A percentile compares a stretch with the other conserved stretches of the same genome.
Evolutionary conservation across 1,140 invertebrate species (phyloP).

Genomic region (Maconellicoccus hirsutus): DNA sequence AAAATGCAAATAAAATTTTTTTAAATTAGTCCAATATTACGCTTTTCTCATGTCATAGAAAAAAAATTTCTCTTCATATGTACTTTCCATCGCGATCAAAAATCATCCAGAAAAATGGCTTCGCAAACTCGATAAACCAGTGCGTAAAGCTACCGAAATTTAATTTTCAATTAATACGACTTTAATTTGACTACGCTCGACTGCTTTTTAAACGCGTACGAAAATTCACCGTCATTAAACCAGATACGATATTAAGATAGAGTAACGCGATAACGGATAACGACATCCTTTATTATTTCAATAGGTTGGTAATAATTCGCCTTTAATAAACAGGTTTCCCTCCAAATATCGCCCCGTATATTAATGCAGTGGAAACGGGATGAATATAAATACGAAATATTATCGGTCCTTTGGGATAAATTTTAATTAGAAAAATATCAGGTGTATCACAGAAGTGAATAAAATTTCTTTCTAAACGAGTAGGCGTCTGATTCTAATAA

Average conservation of each 20-base stretch:
- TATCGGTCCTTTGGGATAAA: background rate
- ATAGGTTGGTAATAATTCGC: background rate
- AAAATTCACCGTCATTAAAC: background rate
- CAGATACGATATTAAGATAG: background rate
- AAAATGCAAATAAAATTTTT: no score
- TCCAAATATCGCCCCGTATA: background rate
- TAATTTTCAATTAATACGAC: no score
- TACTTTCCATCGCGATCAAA: no score
- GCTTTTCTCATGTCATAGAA: no score
- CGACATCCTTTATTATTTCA: background rate
- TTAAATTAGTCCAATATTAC: no score
- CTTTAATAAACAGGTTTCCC: background rate
- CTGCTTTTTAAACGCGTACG: background rate
- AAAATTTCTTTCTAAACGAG: background rate
- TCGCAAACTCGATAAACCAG: no score
- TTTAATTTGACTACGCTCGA: no score
- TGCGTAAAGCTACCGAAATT: no score
- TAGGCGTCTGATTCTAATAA: background rate
- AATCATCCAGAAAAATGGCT: no score
- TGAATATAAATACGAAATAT: background rate
- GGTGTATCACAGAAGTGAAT: background rate
- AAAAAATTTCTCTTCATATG: no score
- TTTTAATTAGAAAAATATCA: slow-evolving; percentile 2
- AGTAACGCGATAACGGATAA: background rate
- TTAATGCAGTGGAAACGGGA: background rate